Conservation (phyloP, 2,888 invertebrate genomes). For the Laspeyria flexula region DNA sequence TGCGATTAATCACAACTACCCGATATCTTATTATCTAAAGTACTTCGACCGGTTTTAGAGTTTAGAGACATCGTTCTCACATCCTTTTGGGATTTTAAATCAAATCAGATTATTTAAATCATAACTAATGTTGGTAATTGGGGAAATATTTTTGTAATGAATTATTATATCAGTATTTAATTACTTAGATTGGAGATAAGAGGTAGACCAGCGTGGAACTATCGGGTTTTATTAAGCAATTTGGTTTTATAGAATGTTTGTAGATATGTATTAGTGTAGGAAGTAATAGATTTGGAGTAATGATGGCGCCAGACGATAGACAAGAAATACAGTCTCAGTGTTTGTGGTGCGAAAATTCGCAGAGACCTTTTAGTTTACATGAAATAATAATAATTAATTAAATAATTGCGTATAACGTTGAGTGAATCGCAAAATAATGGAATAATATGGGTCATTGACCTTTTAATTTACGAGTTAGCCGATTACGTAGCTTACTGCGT, state of each 20-base stretch:
- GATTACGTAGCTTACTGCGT: too few species aligned
- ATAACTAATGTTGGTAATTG: constrained; percentile 36
- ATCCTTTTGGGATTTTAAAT: constrained; percentile 32
- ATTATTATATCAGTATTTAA: constrained; percentile 42
- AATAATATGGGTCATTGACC: too few species aligned
- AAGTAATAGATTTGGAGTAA: constrained; percentile 28
- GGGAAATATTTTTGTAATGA: constrained; percentile 39
- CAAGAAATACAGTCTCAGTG: neutral
- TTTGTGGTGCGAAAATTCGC: neutral
- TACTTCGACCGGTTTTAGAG: constrained; percentile 33
- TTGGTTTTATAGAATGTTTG: constrained; percentile 30
- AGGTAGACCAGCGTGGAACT: constrained; percentile 38
- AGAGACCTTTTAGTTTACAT: too few species aligned
- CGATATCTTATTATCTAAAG: constrained; percentile 37
- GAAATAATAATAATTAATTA: too few species aligned
- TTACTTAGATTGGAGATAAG: constrained; percentile 35
- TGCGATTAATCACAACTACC: constrained; percentile 51
- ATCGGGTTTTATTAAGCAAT: constrained; percentile 32
- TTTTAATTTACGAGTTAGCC: too few species aligned
- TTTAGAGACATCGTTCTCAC: constrained; percentile 41
- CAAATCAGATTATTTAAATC: constrained; percentile 14
- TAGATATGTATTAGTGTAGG: constrained; percentile 35
- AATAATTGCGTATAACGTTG: too few species aligned
- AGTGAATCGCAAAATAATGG: too few species aligned
- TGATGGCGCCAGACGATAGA: constrained; percentile 13